Evolutionary conservation across 2,113 vertebrate species (phyloP), one percentile per base, ranked within the genome.

Genomic region (Meleagris gallopavo): DNA sequence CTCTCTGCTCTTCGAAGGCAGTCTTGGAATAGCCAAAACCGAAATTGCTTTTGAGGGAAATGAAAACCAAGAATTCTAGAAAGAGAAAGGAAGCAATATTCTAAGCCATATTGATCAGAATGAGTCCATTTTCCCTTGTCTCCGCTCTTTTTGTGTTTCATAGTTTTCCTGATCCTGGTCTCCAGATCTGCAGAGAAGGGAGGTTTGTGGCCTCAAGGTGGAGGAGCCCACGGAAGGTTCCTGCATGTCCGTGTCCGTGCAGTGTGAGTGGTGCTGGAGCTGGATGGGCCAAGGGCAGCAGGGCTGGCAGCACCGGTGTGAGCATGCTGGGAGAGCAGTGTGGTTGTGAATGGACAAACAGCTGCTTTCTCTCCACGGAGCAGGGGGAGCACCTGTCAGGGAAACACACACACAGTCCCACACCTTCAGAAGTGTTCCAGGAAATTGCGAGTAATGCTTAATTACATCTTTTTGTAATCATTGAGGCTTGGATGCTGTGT

Each of bases 391-490:
- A 14, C 17, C 20, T 50, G 46, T 29, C 34, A 21, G 27, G 21
- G 11, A 32, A 3, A 17, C 13, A 54, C 65, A 6, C 65, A 1
- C 14, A 1, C 29, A 9, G 32, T 3, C 27, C 22, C 73, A 10
- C n/a, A 3, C 29, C 67, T 55, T 8, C 54, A 6, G 62, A 17
- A 65, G 30, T 1, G 7, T 8, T 46, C 40, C 67, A 48, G 75
- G 4, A 16, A 52, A 9, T 6, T 0, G 0, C 19, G 6, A 54
- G 3, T 0, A 8, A 46, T 46, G 21, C 9, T 38, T 32, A 1
- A 4, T 3, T 12, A 8, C 76, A 69, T 83, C 65, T 20, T 10
- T 54, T 46, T 34, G 76, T 60, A 43, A 5, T 8, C 12, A 0
- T 0, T 4, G 50, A 6, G 64, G 5, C 36, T 60, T 1, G 9